Conservation (phyloP, 2,113 vertebrate genomes). For the Hystrix cristata region DNA sequence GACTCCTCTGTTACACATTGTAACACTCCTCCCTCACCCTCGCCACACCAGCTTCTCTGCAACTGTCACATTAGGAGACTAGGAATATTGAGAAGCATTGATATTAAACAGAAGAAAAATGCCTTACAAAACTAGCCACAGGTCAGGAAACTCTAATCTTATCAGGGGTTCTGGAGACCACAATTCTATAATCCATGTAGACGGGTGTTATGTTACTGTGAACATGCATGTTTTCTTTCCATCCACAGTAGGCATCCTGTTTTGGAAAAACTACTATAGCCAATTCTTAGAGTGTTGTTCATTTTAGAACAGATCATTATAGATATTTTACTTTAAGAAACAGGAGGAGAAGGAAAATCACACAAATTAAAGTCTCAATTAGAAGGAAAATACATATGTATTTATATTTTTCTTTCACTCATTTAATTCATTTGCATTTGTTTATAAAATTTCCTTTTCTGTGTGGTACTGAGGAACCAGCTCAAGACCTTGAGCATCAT, state of each 20-base stretch:
- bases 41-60: not conserved
- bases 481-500: not conserved
- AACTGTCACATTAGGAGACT: constrained; percentile 35
- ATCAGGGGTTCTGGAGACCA: constrained; percentile 67
- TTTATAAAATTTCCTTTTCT: not conserved
- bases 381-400: not conserved
- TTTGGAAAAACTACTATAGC: constrained; percentile 59
- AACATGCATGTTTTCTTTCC: constrained; percentile 67
- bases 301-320: constrained; percentile 6
- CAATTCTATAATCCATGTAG: constrained; percentile 30
- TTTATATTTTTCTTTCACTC: constrained; percentile 23
- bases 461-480: not conserved
- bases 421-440: not conserved
- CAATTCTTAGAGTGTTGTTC: constrained; percentile 7
- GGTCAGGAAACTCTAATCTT: constrained; percentile 79
- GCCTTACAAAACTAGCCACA: constrained; percentile 51
- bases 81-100: constrained; percentile 69
- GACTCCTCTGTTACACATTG: not conserved
- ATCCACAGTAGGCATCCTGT: constrained; percentile 41
- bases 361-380: not conserved
- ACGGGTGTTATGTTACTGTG: constrained; percentile 45
- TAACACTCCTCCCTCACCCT: not conserved
- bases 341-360: not conserved
- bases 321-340: not conserved
- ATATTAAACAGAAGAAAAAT: constrained; percentile 74